Conservation (phyloP, 2,888 invertebrate species). For the Chorisops tibialis region DNA sequence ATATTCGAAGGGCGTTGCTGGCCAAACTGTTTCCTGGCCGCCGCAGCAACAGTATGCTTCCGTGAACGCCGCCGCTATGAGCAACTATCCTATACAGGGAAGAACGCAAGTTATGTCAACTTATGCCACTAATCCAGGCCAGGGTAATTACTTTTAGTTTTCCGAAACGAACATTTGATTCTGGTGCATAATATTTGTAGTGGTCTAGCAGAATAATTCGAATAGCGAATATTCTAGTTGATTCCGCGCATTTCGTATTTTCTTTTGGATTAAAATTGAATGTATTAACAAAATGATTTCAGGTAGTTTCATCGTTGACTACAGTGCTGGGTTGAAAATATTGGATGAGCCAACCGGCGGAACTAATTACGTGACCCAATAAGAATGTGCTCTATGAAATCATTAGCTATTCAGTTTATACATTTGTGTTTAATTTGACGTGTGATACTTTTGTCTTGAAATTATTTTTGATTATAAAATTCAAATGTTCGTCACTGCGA, state of each 20-base stretch:
- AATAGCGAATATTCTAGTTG: too few species aligned
- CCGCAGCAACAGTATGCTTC: neutral
- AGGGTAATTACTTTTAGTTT: too few species aligned
- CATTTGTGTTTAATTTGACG: neutral
- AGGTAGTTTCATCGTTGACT: constrained; percentile 4
- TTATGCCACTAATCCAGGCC: too few species aligned
- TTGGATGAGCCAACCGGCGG: constrained; percentile 12
- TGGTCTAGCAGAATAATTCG: too few species aligned
- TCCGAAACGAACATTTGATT: too few species aligned
- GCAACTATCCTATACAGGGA: too few species aligned
- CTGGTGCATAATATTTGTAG: too few species aligned
- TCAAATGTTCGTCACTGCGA: neutral
- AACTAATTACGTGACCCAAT: constrained; percentile 6
- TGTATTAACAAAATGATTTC: neutral
- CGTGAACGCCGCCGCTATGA: too few species aligned
- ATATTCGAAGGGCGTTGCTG: neutral
- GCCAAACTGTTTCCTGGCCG: neutral
- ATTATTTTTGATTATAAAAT: constrained; percentile 9
- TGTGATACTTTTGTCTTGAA: neutral
- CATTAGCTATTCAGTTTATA: neutral
- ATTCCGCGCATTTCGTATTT: too few species aligned
- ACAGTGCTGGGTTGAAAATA: constrained; percentile 7
- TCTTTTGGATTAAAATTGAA: too few species aligned
- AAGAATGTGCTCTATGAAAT: neutral
- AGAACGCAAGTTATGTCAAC: too few species aligned